These are phyloP conservation scores for Nilaparvata lugens DNA, from an alignment of 1,140 invertebrate species.

Conservation along the genomic window DNA sequence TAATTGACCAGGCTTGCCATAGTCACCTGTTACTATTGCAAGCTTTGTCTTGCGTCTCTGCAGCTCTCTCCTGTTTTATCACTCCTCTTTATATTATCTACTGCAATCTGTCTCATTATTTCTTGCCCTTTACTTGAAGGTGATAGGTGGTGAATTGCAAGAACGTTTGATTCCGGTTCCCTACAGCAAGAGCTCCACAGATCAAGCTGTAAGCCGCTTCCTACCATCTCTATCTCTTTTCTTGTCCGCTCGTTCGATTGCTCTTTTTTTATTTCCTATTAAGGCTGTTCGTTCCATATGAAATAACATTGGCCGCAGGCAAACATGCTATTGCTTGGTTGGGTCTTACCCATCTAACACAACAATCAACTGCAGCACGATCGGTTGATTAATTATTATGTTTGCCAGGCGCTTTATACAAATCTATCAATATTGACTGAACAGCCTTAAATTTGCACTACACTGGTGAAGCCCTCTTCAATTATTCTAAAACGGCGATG, in stretches of 20 bases:
- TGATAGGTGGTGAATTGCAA: constrained; percentile 99
- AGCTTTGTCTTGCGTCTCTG: not conserved
- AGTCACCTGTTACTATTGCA: not conserved
- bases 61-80: constrained; percentile 4
- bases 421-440: not conserved
- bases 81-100: constrained; percentile 19
- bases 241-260: constrained; percentile 26
- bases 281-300: constrained; percentile 13
- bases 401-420: no score
- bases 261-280: constrained; percentile 14
- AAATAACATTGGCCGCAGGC: not conserved
- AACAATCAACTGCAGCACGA: no score
- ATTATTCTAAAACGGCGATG: no score
- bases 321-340: no score
- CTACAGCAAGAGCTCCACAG: constrained; percentile 98
- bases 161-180: constrained; percentile 97
- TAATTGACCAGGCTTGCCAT: no score
- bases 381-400: no score
- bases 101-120: constrained; percentile 12
- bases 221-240: constrained; percentile 42
- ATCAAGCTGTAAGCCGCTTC: constrained; percentile 93
- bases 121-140: constrained; percentile 79
- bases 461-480: constrained; percentile 8
- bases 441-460: constrained; percentile 15
- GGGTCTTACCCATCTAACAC: no score